Evolutionary conservation across 2,888 invertebrate genomes (phyloP).

Genomic region (Apomyelois bistriatella): DNA sequence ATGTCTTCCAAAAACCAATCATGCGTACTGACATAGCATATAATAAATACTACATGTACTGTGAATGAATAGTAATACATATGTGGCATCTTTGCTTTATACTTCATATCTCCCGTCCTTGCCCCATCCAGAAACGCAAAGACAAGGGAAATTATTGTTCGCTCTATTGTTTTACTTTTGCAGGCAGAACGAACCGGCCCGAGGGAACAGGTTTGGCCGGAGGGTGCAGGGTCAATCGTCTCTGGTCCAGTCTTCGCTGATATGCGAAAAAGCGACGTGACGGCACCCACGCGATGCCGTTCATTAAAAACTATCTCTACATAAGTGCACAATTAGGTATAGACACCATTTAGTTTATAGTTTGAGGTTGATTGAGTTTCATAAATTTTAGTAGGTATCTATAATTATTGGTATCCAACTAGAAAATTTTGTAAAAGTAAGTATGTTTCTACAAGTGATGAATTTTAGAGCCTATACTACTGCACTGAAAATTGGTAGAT

Average conservation of each 20-base stretch:
- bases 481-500: too few species aligned
- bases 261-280: conserved; percentile 54
- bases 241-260: conserved; percentile 61
- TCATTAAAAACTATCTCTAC: conserved; percentile 41
- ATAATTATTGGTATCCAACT: too few species aligned
- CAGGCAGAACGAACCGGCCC: conserved; percentile 21
- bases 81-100: too few species aligned
- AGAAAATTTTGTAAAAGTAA: too few species aligned
- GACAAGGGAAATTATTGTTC: conserved; percentile 28
- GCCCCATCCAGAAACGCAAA: conserved; percentile 11
- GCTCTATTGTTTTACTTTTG: conserved; percentile 33
- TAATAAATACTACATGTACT: not conserved
- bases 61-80: not conserved
- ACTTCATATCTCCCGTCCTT: conserved; percentile 1
- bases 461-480: too few species aligned
- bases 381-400: too few species aligned
- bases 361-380: not conserved
- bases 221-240: conserved; percentile 65
- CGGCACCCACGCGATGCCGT: conserved; percentile 44
- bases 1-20: not conserved
- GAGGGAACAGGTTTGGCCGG: conserved; percentile 63
- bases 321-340: not conserved
- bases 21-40: not conserved
- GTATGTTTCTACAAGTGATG: too few species aligned
- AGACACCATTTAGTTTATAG: too few species aligned